Evolutionary conservation across 2,797 vertebrate species (phyloP).

Genomic region (Synaphobranchus kaupii): DNA sequence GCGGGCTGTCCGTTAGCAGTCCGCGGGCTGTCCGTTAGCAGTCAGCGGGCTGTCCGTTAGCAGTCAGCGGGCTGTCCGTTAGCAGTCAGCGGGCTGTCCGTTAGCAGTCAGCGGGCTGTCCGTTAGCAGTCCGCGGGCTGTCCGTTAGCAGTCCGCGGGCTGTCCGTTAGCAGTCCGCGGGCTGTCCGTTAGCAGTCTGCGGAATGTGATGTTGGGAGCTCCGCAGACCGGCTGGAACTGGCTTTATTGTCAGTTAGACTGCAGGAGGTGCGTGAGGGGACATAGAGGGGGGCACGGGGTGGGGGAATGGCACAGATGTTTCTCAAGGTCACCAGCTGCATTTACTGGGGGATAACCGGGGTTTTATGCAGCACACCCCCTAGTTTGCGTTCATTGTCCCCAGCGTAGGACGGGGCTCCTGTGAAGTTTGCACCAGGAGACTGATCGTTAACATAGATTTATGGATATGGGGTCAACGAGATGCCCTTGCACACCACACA

Average conservation of each 20-base stretch:
- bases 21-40: neutral
- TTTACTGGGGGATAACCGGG: neutral
- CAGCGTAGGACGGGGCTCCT: neutral
- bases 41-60: too few relatives aligned
- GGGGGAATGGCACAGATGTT: conserved; percentile 12
- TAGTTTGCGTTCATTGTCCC: neutral
- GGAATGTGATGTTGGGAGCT: conserved; percentile 14
- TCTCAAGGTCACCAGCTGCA: conserved; percentile 17
- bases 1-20: neutral
- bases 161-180: neutral
- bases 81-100: too few relatives aligned
- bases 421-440: neutral
- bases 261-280: neutral
- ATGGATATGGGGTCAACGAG: neutral
- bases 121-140: too few relatives aligned
- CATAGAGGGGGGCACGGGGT: neutral
- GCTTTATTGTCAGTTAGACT: neutral
- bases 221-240: conserved; percentile 1
- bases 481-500: neutral
- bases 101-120: too few relatives aligned
- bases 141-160: too few relatives aligned
- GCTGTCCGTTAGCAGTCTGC: too few relatives aligned
- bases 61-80: neutral
- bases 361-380: neutral
- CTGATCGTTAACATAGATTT: neutral